Base-by-base conservation (phyloP, 2,888 invertebrate species). In the Meliscaeva auricollis region DNA sequence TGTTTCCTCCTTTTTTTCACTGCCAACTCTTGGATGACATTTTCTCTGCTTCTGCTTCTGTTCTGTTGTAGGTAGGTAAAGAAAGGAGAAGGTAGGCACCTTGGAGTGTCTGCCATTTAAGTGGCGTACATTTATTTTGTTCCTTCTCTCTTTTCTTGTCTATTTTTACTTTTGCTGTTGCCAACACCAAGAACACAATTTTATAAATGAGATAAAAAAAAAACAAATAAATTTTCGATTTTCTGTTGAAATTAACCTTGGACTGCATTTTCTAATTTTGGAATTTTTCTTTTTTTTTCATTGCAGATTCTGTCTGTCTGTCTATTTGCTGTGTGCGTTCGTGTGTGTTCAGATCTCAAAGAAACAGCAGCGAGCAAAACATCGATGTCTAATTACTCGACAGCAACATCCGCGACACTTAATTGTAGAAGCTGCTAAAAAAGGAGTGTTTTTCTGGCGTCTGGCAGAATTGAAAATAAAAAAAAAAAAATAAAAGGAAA, bases 321-420 rank as follows among this genome's bases (percentile, higher is more conserved):
- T 41, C 22, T n/a, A 41, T 60, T 26, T 38, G 32, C 32, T 17
- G 56, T 41, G 17, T 60, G 38, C 22, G n/a, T 41, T 22, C 15
- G 62, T 44, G 44, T 62, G 44, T 50, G 48, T 50, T 64, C 54
- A 74, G 77, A 75, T 54, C 66, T 78, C 76, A 58, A 58, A 77
- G 15, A 7, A 38, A 35, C 6, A 35, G 7, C 17, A 74, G 11
- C 54, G 52, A 79, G 87, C 70, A n/a, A 69, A 84, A 73, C 84
- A 84, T 87, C 87, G 75, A 87, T 87, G 87, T 87, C 87, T 87
- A 87, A 87, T 87, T 87, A 87, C 87, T 84, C 72, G 87, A 83
- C 80, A 83, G 69, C 87, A 84, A 87, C 87, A 82, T 87, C 79
- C 68, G 62, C 81, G 85, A 85, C 81, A 81, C 76, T 77, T 38